phyloP scores from a whole-genome alignment of 2,888 invertebrate genomes.

The Conus canariensis region DNA sequence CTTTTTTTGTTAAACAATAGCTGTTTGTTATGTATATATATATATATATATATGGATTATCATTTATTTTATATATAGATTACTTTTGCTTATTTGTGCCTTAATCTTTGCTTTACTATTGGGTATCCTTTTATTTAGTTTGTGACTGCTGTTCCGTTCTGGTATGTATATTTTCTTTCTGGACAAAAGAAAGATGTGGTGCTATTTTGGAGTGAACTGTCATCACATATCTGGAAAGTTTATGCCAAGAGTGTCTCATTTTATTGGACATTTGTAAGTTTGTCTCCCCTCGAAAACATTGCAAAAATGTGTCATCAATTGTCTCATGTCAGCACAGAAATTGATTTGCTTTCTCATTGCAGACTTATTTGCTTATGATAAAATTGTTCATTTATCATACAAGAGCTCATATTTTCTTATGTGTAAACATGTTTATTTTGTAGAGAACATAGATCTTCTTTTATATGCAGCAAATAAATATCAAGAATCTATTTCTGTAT shows the following conservation, averaged over 20 bases:
- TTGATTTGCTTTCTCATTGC: too few relatives aligned
- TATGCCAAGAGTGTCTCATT: not conserved
- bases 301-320: not conserved
- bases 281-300: too few relatives aligned
- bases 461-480: constrained; percentile 24
- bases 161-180: not conserved
- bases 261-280: too few relatives aligned
- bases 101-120: not conserved
- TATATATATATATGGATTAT: not conserved
- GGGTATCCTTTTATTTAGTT: not conserved
- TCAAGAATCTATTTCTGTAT: constrained; percentile 23
- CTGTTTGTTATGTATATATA: not conserved
- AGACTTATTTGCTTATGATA: not conserved
- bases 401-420: not conserved
- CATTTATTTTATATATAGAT: not conserved
- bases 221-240: not conserved
- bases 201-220: not conserved
- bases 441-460: constrained; percentile 16
- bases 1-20: not conserved
- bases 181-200: not conserved
- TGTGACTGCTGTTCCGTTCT: not conserved
- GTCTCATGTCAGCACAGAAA: not conserved
- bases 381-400: not conserved
- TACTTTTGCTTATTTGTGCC: not conserved
- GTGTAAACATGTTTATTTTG: constrained; percentile 3